Percentiles rank a stretch among this genome's conserved stretches.
phyloP scores from a whole-genome alignment of 2,113 vertebrate species.

The Odocoileus hemionus region DNA sequence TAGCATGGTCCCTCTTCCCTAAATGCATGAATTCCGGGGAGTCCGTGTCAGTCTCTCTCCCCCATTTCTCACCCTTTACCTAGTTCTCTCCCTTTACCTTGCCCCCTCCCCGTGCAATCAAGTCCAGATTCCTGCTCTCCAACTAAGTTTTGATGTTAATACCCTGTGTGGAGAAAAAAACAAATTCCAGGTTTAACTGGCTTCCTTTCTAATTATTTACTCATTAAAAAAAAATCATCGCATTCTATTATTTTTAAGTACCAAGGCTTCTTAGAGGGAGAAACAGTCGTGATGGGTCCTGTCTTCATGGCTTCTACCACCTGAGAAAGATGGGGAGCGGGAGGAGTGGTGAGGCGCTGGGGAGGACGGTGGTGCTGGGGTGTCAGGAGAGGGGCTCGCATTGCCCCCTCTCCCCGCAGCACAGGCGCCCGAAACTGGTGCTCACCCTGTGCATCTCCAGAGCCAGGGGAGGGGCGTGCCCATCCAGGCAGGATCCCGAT shows the following conservation, averaged over 20 bases:
- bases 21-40: fast-evolving
- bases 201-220: not conserved
- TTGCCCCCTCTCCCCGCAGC: fast-evolving
- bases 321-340: not conserved
- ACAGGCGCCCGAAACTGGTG: not conserved
- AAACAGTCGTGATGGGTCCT: not conserved
- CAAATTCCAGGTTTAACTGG: not conserved
- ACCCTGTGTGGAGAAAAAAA: not conserved
- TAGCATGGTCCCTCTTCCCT: too few species aligned
- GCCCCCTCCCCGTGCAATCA: not conserved
- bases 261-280: not conserved
- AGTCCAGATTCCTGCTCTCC: too few species aligned
- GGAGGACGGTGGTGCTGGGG: fast-evolving
- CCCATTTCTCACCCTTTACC: too few species aligned
- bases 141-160: not conserved
- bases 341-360: fast-evolving
- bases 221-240: not conserved
- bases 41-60: fast-evolving
- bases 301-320: not conserved
- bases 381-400: not conserved
- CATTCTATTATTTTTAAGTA: not conserved
- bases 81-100: not conserved
- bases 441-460: fast-evolving
- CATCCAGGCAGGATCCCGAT: fast-evolving
- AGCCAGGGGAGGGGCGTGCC: not conserved